Percentiles rank a stretch among this genome's conserved stretches.
Evolutionary conservation across 2,797 vertebrate genomes (phyloP).

Genomic region (Hydrophis major): DNA sequence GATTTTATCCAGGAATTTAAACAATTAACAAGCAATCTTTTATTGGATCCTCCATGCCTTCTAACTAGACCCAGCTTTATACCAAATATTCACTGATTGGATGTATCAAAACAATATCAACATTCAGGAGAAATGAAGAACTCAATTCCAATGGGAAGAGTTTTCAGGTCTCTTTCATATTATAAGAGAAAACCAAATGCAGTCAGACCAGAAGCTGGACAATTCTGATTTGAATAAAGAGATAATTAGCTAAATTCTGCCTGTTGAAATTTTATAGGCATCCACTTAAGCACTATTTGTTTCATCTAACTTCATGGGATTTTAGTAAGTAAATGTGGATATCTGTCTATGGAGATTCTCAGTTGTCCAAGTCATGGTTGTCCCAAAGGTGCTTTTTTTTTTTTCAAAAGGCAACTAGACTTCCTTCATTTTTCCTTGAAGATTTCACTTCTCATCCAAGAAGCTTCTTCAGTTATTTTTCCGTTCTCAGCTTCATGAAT

Average conservation of each 20-base stretch:
- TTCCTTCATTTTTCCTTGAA: neutral
- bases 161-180: neutral
- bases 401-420: neutral
- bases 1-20: neutral
- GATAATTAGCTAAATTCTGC: neutral
- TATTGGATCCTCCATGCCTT: neutral
- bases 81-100: neutral
- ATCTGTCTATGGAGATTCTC: neutral
- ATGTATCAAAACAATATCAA: neutral
- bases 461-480: neutral
- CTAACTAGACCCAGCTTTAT: neutral
- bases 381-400: neutral
- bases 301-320: neutral
- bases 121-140: neutral
- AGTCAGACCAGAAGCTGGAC: neutral
- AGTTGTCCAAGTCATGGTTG: neutral
- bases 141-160: neutral
- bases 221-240: neutral
- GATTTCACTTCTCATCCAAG: neutral
- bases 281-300: neutral
- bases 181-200: neutral
- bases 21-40: neutral
- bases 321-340: neutral
- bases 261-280: neutral
- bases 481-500: neutral